Evolutionary conservation across 2,888 invertebrate genomes (phyloP).

Genomic region (Agonum fuliginosum): DNA sequence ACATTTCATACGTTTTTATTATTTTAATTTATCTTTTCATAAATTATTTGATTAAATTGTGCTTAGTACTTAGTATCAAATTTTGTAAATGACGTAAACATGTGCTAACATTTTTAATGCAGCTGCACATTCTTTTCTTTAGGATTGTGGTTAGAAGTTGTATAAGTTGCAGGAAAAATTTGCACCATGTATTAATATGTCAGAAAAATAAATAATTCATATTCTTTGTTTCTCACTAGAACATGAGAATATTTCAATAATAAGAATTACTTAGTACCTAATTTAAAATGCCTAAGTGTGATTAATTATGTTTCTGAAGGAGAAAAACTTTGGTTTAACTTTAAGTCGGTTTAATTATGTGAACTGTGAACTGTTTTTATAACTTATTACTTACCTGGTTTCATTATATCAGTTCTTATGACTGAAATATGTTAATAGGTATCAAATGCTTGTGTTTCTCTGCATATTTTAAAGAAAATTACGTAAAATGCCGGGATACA

Average conservation of each 20-base stretch:
- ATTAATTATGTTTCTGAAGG: conserved; percentile 12
- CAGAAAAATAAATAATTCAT: conserved; percentile 41
- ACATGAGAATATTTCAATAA: conserved; percentile 50
- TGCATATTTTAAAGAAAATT: neutral
- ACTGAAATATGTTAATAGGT: neutral
- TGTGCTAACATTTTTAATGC: conserved; percentile 5
- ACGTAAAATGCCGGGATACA: neutral
- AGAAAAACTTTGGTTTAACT: neutral
- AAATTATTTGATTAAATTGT: no score
- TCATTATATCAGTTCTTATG: conserved; percentile 15
- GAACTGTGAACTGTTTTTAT: conserved; percentile 18
- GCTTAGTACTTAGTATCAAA: no score
- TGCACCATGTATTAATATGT: neutral
- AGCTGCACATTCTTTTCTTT: conserved; percentile 8
- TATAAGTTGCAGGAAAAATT: neutral
- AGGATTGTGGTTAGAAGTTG: neutral
- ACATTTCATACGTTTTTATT: no score
- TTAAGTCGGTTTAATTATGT: conserved; percentile 40
- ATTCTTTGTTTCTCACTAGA: conserved; percentile 25
- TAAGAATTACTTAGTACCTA: neutral
- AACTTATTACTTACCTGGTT: neutral
- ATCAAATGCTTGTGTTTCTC: neutral
- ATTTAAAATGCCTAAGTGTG: conserved; percentile 15
- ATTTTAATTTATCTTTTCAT: no score
- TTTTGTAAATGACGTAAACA: neutral